Percentiles rank a stretch among this genome's conserved stretches.
Conservation (phyloP, 2,888 invertebrate species). For the Gymnosoma rotundatum region DNA sequence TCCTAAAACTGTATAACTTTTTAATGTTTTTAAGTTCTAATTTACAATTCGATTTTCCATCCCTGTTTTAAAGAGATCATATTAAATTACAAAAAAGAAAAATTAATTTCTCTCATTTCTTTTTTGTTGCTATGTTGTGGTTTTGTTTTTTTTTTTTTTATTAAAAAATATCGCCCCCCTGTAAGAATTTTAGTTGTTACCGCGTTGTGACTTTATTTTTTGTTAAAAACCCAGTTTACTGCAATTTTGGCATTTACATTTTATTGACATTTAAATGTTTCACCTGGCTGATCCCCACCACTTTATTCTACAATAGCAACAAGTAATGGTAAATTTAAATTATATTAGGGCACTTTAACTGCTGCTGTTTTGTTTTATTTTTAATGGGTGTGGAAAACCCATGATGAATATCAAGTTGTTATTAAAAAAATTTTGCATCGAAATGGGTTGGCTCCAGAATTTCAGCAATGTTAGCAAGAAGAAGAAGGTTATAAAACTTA, state of each 20-base stretch:
- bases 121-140: constrained; percentile 3
- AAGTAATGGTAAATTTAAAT: constrained; percentile 50
- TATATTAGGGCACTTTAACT: constrained; percentile 20
- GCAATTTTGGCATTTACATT: constrained; percentile 69
- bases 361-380: not conserved
- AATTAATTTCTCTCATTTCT: constrained; percentile 61
- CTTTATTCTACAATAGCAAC: not conserved
- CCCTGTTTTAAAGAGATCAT: constrained; percentile 2
- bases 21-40: too few species aligned
- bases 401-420: not conserved
- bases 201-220: not conserved
- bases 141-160: too few species aligned
- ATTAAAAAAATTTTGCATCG: not conserved
- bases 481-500: not conserved
- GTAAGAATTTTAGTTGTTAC: constrained; percentile 25
- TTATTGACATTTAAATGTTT: constrained; percentile 79
- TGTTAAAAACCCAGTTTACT: constrained; percentile 26
- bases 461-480: not conserved
- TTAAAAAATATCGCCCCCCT: constrained; percentile 2
- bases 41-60: not conserved
- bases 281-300: constrained; percentile 78
- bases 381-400: constrained; percentile 19
- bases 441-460: not conserved
- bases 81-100: constrained; percentile 36
- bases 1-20: too few species aligned